Evolutionary conservation across 1,140 invertebrate genomes (phyloP), one percentile per base, ranked within the genome.

Genomic region (Cotesia chilonis): DNA sequence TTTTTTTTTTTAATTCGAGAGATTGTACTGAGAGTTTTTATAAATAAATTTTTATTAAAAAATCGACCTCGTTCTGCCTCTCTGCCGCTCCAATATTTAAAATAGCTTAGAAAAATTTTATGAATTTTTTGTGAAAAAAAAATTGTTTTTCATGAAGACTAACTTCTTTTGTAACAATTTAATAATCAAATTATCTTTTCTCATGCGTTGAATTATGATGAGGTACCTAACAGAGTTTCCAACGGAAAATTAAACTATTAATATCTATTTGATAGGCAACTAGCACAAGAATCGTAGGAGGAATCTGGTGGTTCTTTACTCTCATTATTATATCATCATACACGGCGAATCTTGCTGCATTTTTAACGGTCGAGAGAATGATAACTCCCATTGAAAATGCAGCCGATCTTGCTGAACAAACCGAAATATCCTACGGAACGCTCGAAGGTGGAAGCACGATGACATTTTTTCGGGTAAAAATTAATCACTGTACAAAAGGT

Each of bases 281-380:
- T 9, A 97, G 95, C 2, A 98, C 96, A 2, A 88, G 96, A 72
- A 95, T 98, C 78, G 94, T 98, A 10, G 95, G 96, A 9, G 95
- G 95, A 4, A 98, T 98, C 74, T 99, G 98, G 98, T 99, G 97
- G 96, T 98, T 99, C 86, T 99, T 99, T 87, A 99, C 97, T 0
- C 89, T 99, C 14, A 99, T 99, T 81, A 98, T 99, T 81, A 96
- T 99, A 72, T 98, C 96, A 0, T 98, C 97, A 17, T 98, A 98
- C 85, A 99, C 98, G 1, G 98, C 98, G 9, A 99, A 99, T 88
- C 87, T 99, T 74, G 94, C 94, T 0, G 98, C 98, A 2, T 99
- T 99, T 85, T 89, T 99, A 10, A 99, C 98, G 0, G 97, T 99
- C 6, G 97, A 98, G 86, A 89, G 96, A 66, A 98, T 97, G 91